Base-by-base conservation (phyloP, 2,888 invertebrate genomes). In the Asteroscopus sphinx region DNA sequence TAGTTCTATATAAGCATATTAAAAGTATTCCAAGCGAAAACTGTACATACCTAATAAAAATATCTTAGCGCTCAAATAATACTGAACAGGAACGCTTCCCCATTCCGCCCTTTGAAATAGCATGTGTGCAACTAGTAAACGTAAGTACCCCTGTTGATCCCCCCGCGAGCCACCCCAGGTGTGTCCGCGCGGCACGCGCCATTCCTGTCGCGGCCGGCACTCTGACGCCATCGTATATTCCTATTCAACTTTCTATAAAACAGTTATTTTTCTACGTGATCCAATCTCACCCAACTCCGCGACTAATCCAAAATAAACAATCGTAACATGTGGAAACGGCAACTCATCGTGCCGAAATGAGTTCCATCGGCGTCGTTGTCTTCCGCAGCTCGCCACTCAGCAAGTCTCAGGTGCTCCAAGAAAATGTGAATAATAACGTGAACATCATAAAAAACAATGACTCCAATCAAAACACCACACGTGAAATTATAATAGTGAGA, bases 391-490 rank as follows among this genome's bases (percentile, higher is more conserved):
- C 95, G 72, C 91, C 94, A 71, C 90, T 95, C 77, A 90, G 90
- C 82, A 95, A 95, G 82, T 85, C 95, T 91, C 96, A 96, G 94
- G 95, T 96, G 90, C 95, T 96, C 73, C 96, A 96, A 81, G 95
- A 95, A 86, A 90, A 95, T 85, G 95, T 95, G 88, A 95, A 95
- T 93, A 95, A 95, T 92, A 87, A 93, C 81, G 86, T 93, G 82
- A 95, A 94, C 82, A 95, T 95, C 82, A 95, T 95, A 83, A 90
- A 90, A 73, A 93, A 92, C 77, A 92, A 92, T 72, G 90, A 87
- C 55, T 61, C 66, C 49, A 87, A 84, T 76, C 89, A 87, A 69
- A 88, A 85, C 66, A 83, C 86, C 56, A 84, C 89, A 76, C 89
- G 93, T 79, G 93, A 95, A 88, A 92, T 95, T 65, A 93, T 95